These are phyloP conservation scores for Podarcis cretensis DNA, from an alignment of 2,113 vertebrate genomes.

Conservation along the genomic window DNA sequence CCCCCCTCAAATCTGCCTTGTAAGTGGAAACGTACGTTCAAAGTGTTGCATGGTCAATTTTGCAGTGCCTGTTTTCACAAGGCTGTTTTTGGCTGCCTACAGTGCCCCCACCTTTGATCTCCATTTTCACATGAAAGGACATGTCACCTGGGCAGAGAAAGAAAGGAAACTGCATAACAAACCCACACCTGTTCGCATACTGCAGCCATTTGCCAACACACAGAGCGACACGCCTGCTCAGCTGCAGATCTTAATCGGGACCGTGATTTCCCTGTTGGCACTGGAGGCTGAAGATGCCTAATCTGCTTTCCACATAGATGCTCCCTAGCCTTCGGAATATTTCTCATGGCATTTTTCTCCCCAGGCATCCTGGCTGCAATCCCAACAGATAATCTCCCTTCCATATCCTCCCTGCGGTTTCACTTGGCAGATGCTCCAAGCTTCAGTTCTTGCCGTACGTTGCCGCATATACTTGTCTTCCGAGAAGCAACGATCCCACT, in stretches of 20 bases:
- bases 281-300: not conserved
- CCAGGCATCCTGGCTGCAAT: not conserved
- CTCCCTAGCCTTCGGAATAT: not conserved
- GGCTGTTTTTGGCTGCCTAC: not conserved
- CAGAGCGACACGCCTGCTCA: not conserved
- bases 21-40: not conserved
- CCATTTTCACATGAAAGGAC: conserved; percentile 2
- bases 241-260: not conserved
- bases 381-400: not conserved
- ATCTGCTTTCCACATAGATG: not conserved
- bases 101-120: conserved; percentile 4
- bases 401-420: not conserved
- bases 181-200: not conserved
- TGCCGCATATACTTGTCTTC: not conserved
- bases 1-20: not conserved
- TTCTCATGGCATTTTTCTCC: conserved; percentile 8
- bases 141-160: not conserved
- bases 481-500: not conserved
- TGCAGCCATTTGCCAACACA: not conserved
- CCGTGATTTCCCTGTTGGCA: not conserved
- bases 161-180: not conserved
- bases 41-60: not conserved
- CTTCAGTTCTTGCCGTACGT: not conserved
- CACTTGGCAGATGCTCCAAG: not conserved
- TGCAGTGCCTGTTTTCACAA: not conserved